A percentile compares a stretch with the other conserved stretches of the same genome.
Conservation (phyloP, 2,888 invertebrate genomes). For the Beris chalybata region DNA sequence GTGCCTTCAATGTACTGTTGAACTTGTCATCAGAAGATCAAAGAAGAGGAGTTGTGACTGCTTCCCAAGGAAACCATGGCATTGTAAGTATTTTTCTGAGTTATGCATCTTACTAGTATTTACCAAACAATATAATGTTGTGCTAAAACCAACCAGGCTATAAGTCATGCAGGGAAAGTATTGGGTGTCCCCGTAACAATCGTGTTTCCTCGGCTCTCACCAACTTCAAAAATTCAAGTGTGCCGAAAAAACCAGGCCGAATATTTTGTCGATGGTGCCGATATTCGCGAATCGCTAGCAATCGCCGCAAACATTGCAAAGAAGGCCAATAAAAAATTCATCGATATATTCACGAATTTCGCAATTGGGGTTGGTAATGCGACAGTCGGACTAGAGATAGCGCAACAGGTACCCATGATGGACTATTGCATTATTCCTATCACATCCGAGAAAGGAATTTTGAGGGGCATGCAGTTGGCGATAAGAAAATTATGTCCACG, state of each 20-base stretch:
- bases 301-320: background rate
- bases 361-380: slow-evolving; percentile 15
- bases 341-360: slow-evolving; percentile 11
- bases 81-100: slow-evolving; percentile 4
- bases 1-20: slow-evolving; percentile 14
- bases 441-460: slow-evolving; percentile 7
- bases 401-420: slow-evolving; percentile 10
- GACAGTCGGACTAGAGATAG: slow-evolving; percentile 6
- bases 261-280: slow-evolving; percentile 7
- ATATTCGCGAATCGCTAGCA: background rate
- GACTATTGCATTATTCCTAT: slow-evolving; percentile 14
- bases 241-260: slow-evolving; percentile 11
- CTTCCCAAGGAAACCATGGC: slow-evolving; percentile 20
- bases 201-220: background rate
- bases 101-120: too few relatives aligned
- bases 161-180: slow-evolving; percentile 12
- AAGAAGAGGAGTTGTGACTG: slow-evolving; percentile 12
- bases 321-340: slow-evolving; percentile 13
- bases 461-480: slow-evolving; percentile 10
- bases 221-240: slow-evolving; percentile 9
- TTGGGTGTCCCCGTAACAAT: slow-evolving; percentile 3
- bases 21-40: slow-evolving; percentile 6
- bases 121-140: too few relatives aligned
- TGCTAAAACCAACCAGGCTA: background rate
- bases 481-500: slow-evolving; percentile 12